phyloP scores from a whole-genome alignment of 1,140 invertebrate genomes.

The Heliconius hermathena region DNA sequence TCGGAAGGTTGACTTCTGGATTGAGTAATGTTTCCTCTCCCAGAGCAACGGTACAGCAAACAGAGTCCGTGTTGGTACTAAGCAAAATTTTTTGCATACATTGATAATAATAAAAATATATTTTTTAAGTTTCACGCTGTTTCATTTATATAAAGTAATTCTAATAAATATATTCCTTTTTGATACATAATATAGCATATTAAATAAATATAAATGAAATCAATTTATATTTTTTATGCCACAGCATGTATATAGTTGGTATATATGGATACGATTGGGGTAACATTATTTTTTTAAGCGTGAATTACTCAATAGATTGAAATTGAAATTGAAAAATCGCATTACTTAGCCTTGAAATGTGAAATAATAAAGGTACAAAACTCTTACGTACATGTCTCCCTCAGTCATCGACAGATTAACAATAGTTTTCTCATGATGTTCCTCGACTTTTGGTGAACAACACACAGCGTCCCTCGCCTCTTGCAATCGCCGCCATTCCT shows the following conservation, averaged over 20 bases:
- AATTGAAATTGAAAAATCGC: not conserved
- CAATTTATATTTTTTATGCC: too few species aligned
- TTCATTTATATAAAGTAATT: too few species aligned
- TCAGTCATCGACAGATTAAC: constrained; percentile 15
- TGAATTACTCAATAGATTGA: too few species aligned
- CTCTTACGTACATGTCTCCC: constrained; percentile 35
- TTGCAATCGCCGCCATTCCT: constrained; percentile 60
- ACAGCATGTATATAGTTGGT: too few species aligned
- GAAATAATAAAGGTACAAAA: too few species aligned
- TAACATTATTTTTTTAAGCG: too few species aligned
- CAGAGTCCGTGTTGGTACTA: constrained; percentile 14
- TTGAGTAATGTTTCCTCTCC: constrained; percentile 22
- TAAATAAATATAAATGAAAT: too few species aligned
- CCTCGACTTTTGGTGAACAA: constrained; percentile 32
- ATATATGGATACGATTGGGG: too few species aligned
- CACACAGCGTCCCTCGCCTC: constrained; percentile 67
- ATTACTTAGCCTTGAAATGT: too few species aligned
- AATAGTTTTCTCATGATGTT: not conserved
- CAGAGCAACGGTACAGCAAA: constrained; percentile 30
- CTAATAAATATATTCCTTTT: too few species aligned
- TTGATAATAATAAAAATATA: not conserved
- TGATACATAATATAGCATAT: too few species aligned
- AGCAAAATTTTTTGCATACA: not conserved
- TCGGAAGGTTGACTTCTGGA: not conserved
- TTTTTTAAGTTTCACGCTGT: not conserved